These are phyloP conservation scores for Muntiacus muntjak DNA, from an alignment of 2,113 vertebrate genomes.

Conservation along the genomic window DNA sequence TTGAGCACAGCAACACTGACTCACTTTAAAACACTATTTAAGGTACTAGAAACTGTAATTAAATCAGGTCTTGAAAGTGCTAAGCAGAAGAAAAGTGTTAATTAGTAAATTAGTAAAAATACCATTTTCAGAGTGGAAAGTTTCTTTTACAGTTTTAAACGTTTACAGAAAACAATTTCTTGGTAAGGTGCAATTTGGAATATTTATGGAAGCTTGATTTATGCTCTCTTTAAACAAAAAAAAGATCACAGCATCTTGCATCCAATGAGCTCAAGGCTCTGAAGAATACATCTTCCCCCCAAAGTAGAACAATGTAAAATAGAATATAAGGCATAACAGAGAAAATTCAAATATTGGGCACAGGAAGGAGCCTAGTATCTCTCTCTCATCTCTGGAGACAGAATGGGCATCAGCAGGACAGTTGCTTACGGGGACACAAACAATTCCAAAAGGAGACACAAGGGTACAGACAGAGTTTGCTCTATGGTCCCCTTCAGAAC, in stretches of 20 bases:
- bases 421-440: background rate
- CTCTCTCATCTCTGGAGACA: background rate
- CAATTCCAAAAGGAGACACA: background rate
- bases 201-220: slow-evolving; percentile 40
- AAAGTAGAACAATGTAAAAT: background rate
- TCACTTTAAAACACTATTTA: slow-evolving; percentile 75
- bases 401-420: too few relatives aligned
- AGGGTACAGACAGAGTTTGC: accelerated
- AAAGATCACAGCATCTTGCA: background rate
- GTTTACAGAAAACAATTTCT: slow-evolving; percentile 41
- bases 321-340: background rate
- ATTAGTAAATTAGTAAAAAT: slow-evolving; percentile 79
- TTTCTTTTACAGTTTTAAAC: slow-evolving; percentile 58
- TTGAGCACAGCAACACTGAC: slow-evolving; percentile 59
- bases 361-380: background rate
- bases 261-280: background rate
- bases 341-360: background rate
- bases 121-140: slow-evolving; percentile 59
- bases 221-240: background rate
- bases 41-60: slow-evolving; percentile 78
- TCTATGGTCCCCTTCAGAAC: background rate
- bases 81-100: slow-evolving; percentile 77
- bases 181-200: slow-evolving; percentile 25
- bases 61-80: slow-evolving; percentile 76
- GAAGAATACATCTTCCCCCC: background rate